These are phyloP conservation scores for Phrixothrix hirtus DNA, from an alignment of 2,888 invertebrate species.

Conservation along the genomic window DNA sequence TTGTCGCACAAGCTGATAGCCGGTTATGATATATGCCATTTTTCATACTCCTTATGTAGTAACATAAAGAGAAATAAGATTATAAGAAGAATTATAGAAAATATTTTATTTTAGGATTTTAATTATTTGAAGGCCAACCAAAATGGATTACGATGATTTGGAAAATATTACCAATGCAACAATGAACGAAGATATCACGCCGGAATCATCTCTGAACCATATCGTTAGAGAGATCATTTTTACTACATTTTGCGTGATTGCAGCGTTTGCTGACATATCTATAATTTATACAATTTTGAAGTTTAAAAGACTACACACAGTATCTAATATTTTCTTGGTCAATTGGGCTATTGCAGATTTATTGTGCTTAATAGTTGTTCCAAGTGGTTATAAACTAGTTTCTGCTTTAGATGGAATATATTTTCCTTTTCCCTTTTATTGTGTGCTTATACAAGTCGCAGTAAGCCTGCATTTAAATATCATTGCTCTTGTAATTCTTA, in stretches of 20 bases:
- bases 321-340: constrained; percentile 1
- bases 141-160: constrained; percentile 15
- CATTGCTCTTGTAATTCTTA: background rate
- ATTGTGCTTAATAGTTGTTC: constrained; percentile 3
- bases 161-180: constrained; percentile 6
- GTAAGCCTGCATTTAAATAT: background rate
- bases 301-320: constrained; percentile 2
- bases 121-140: too few relatives aligned
- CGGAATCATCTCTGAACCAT: background rate
- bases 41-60: too few relatives aligned
- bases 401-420: constrained; percentile 2
- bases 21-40: too few relatives aligned
- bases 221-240: background rate
- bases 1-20: too few relatives aligned
- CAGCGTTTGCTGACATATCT: background rate
- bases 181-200: background rate
- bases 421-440: constrained; percentile 3
- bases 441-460: background rate
- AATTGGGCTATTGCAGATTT: constrained; percentile 20
- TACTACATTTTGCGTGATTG: constrained; percentile 1
- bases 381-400: constrained; percentile 14
- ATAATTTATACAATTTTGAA: constrained; percentile 3
- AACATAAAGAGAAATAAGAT: too few relatives aligned
- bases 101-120: too few relatives aligned
- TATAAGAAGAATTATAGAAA: too few relatives aligned